These are phyloP conservation scores for Tupiocoris notatus DNA, from an alignment of 2,888 invertebrate genomes.

Conservation along the genomic window DNA sequence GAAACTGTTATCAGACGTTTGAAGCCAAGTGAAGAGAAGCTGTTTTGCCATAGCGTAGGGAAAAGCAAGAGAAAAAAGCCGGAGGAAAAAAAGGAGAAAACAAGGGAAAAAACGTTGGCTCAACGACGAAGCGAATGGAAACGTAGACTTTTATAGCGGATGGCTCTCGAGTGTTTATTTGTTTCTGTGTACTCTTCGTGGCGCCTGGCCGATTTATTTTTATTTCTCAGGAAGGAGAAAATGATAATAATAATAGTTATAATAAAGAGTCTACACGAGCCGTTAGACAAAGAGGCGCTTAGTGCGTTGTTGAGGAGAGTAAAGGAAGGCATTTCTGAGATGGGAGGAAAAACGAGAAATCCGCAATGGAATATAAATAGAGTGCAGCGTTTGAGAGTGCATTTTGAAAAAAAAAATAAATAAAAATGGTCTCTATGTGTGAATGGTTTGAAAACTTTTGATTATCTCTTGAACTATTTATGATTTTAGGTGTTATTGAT, in stretches of 20 bases:
- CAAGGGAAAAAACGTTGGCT: conserved; percentile 5
- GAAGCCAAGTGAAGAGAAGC: not conserved
- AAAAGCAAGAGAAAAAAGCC: conserved; percentile 8
- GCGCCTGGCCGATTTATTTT: conserved; percentile 32
- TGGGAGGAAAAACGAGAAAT: no score
- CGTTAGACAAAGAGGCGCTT: conserved; percentile 2
- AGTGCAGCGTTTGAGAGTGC: no score
- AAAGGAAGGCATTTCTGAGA: not conserved
- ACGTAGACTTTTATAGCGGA: conserved; percentile 25
- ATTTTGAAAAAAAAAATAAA: no score
- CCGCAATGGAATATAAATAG: no score
- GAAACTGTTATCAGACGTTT: conserved; percentile 25
- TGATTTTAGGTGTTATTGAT: no score
- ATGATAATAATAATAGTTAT: conserved; percentile 11
- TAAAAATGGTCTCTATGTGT: no score
- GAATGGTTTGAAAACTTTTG: no score
- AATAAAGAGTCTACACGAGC: conserved; percentile 22
- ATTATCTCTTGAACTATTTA: no score
- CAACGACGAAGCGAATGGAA: conserved; percentile 30
- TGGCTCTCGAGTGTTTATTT: conserved; percentile 35
- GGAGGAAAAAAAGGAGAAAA: not conserved
- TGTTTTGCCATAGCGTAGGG: conserved; percentile 16
- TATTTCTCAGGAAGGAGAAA: conserved; percentile 22
- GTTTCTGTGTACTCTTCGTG: conserved; percentile 15
- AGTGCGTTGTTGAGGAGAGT: conserved; percentile 2